A percentile compares a stretch with the other conserved stretches of the same genome.
Evolutionary conservation across 2,113 vertebrate species (phyloP).

Genomic region (Colius striatus): DNA sequence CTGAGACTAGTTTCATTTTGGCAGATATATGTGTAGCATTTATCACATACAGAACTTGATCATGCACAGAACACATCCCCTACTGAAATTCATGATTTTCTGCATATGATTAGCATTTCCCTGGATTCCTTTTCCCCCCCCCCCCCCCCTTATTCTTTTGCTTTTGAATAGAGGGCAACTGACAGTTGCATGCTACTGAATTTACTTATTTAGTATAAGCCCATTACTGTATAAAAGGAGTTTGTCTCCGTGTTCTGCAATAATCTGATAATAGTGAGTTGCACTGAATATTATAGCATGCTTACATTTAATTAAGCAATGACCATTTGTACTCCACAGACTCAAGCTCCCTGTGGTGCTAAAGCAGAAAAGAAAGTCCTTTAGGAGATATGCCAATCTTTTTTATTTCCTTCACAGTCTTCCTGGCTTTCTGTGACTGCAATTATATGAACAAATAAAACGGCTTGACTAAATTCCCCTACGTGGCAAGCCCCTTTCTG

Average conservation of each 20-base stretch:
- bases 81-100: constrained; percentile 4
- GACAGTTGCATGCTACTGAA: constrained; percentile 13
- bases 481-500: constrained; percentile 75
- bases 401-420: constrained; percentile 64
- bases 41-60: neutral
- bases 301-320: constrained; percentile 82
- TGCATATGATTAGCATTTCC: neutral
- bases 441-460: constrained; percentile 85
- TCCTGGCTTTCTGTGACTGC: constrained; percentile 76
- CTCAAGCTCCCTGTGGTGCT: constrained; percentile 67
- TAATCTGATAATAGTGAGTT: constrained; percentile 77
- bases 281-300: constrained; percentile 70
- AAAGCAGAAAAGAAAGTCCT: constrained; percentile 71
- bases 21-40: neutral
- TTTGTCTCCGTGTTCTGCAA: constrained; percentile 45
- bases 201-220: constrained; percentile 4
- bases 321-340: constrained; percentile 72
- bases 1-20: neutral
- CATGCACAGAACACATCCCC: neutral
- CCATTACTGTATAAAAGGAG: constrained; percentile 6
- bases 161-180: constrained; percentile 37
- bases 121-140: neutral
- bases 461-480: constrained; percentile 71
- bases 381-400: constrained; percentile 74
- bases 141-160: neutral